Evolutionary conservation across 92 coral and sea anemone species (phyloP).

Genomic region (Porites evermanni): DNA sequence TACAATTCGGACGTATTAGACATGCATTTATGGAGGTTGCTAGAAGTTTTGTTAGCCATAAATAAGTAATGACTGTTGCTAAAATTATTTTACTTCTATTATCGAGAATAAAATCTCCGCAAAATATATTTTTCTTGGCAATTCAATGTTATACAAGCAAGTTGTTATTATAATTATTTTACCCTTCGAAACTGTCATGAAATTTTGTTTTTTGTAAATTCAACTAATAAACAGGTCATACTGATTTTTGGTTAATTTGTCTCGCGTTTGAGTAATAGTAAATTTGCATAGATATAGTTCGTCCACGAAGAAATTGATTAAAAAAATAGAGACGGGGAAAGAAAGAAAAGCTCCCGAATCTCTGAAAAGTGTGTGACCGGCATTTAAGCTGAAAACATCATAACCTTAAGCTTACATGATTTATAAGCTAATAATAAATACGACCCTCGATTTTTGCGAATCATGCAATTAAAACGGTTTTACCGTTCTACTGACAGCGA

Average conservation of each 20-base stretch:
- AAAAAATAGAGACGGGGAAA: neutral
- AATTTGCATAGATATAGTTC: slow-evolving; percentile 29
- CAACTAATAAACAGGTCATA: neutral
- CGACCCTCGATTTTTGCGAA: too few relatives aligned
- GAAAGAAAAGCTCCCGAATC: neutral
- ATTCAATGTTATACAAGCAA: neutral
- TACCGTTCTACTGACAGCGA: neutral
- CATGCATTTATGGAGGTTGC: too few relatives aligned
- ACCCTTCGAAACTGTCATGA: neutral
- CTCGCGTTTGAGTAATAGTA: neutral
- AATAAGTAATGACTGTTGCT: slow-evolving; percentile 26
- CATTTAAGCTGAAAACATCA: neutral
- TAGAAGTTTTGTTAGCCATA: neutral
- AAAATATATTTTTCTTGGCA: neutral
- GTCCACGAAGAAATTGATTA: neutral
- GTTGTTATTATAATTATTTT: too few relatives aligned
- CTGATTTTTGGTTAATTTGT: slow-evolving; percentile 22
- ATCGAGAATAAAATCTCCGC: neutral
- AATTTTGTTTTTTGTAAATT: neutral
- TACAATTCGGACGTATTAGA: neutral
- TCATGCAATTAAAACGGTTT: neutral
- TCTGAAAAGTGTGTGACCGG: too few relatives aligned
- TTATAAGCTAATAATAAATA: too few relatives aligned
- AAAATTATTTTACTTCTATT: neutral
- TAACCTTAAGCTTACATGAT: neutral